Percentiles rank a stretch among this genome's conserved stretches.
Conservation (phyloP, 2,888 invertebrate genomes). For the Bembecia ichneumoniformis region DNA sequence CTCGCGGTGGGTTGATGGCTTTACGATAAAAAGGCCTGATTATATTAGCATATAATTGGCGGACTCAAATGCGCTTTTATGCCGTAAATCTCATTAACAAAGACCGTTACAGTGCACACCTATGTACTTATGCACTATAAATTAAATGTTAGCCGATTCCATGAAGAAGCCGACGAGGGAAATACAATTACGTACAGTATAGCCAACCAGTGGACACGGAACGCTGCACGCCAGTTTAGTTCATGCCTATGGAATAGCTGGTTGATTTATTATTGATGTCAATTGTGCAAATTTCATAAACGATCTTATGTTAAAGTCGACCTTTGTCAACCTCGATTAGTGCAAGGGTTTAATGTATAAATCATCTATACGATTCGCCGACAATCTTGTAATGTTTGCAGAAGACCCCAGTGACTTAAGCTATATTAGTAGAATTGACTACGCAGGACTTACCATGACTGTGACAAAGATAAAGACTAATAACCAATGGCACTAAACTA, state of each 20-base stretch:
- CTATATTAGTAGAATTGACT: too few relatives aligned
- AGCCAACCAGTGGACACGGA: not conserved
- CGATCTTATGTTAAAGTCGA: not conserved
- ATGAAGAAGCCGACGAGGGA: slow-evolving; percentile 2
- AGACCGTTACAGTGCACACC: slow-evolving; percentile 19
- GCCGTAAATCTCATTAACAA: slow-evolving; percentile 50
- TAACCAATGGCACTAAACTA: too few relatives aligned
- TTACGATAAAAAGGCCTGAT: slow-evolving; percentile 2
- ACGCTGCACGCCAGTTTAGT: not conserved
- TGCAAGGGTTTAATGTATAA: too few relatives aligned
- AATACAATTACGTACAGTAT: slow-evolving; percentile 6
- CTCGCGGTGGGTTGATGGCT: not conserved
- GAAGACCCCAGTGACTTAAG: too few relatives aligned
- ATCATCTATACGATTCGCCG: too few relatives aligned
- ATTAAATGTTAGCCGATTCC: slow-evolving; percentile 17
- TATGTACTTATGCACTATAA: slow-evolving; percentile 17
- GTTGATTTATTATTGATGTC: not conserved
- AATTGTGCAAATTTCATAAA: not conserved
- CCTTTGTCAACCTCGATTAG: too few relatives aligned
- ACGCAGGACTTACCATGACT: too few relatives aligned
- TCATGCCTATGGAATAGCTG: not conserved
- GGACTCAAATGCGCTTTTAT: slow-evolving; percentile 37
- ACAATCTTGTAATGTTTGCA: too few relatives aligned
- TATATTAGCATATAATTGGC: slow-evolving; percentile 60
- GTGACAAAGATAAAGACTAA: too few relatives aligned